Evolutionary conservation across 2,797 vertebrate genomes (phyloP), one percentile per base, ranked within the genome.

Genomic region (Danio kyathit): DNA sequence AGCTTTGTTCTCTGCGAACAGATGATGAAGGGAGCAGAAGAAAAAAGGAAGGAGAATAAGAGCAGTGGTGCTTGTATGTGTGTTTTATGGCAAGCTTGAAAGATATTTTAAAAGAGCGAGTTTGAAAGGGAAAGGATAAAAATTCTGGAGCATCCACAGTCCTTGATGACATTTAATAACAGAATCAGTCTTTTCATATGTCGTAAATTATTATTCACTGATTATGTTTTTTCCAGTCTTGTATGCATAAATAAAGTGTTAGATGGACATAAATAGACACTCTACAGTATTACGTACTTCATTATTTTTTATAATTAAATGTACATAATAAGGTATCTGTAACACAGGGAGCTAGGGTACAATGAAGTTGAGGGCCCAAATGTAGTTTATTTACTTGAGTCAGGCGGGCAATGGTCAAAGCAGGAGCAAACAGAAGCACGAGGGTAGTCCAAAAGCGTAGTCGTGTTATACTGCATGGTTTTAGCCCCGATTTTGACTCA

Each of bases 121-220:
- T 48, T 61, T 74, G 10, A 74, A 74, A 74, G 72, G 29, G 14
- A 61, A 49, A 61, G n/a, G 0, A 74, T 38, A 3, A 9, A 60
- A 49, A 74, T 74, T 40, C 72, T 74, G 57, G 43, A 74, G 57
- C 57, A 71, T 71, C 38, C 44, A 71, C 10, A 63, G 59, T 19
- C 19, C 59, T 63, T 72, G 56, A 64, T 38, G 49, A 72, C 51
- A 64, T 64, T 17, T 70, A 63, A 74, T 51, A 52, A 29, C 76
- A 5, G 4, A 19, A 63, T 76, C 38, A 8, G 17, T 71, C 52
- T 60, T 59, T 43, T 40, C 29, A 59, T 17, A 0, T 60, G 21
- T 51, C 21, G 59, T 70, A 7, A 21, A 70, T 51, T 69, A 40
- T 70, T 51, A 60, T 48, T 69, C 19, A 60, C 16, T 21, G 48